A percentile compares a stretch with the other conserved stretches of the same genome.
These are phyloP conservation scores for Pseudolycoriella hygida DNA, from an alignment of 2,888 invertebrate species.

Conservation along the genomic window DNA sequence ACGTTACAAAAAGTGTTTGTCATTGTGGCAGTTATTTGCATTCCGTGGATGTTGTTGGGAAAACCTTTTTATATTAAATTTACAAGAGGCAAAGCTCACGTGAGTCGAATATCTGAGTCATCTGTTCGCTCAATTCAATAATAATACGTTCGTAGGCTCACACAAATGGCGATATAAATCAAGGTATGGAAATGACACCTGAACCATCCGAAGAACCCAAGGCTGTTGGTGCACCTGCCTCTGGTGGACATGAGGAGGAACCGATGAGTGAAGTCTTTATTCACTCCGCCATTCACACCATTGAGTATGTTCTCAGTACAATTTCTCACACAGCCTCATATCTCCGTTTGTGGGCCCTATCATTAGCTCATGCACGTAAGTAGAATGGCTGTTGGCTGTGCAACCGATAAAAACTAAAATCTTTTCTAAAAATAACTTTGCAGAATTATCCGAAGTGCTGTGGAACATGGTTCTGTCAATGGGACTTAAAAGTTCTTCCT, in stretches of 20 bases:
- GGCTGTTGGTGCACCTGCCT: constrained; percentile 9
- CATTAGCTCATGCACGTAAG: constrained; percentile 86
- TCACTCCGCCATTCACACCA: constrained; percentile 89
- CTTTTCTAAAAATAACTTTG: background rate
- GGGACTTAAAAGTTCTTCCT: constrained; percentile 44
- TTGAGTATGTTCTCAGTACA: constrained; percentile 90
- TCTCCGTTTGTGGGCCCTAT: constrained; percentile 89
- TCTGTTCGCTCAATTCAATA: background rate
- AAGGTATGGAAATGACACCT: constrained; percentile 45
- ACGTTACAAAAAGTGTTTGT: constrained; percentile 60
- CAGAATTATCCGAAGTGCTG: constrained; percentile 75
- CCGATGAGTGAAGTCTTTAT: constrained; percentile 79
- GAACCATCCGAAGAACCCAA: constrained; percentile 16
- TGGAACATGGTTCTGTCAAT: constrained; percentile 78
- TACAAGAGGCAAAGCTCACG: constrained; percentile 30
- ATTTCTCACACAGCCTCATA: constrained; percentile 96
- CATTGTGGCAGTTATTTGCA: constrained; percentile 58
- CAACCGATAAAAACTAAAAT: background rate
- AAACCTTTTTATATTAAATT: constrained; percentile 67
- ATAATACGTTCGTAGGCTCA: constrained; percentile 14
- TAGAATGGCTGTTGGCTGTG: background rate
- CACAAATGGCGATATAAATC: constrained; percentile 44
- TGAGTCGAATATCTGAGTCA: constrained; percentile 13
- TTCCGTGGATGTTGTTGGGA: constrained; percentile 85
- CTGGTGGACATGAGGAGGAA: constrained; percentile 33